Evolutionary conservation across 2,797 vertebrate genomes (phyloP), one percentile per base, ranked within the genome.

Genomic region (Lagodon rhomboides): DNA sequence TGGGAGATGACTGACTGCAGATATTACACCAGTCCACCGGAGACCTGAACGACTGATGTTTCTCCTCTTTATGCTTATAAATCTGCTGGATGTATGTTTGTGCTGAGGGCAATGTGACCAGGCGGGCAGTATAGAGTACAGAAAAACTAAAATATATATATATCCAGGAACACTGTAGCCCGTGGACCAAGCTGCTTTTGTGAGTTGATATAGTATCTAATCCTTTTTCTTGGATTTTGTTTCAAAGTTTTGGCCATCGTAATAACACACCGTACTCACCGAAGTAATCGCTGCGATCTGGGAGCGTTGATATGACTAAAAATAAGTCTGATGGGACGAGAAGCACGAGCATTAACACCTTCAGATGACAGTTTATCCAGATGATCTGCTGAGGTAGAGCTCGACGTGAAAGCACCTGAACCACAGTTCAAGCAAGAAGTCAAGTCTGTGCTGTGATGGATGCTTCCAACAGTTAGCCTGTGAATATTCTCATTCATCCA

Each of bases 1-100:
- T 81, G 62, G 51, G 61, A 61, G 66, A 80, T 44, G 85, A 82
- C 59, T 67, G 73, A 84, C 55, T 56, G 68, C 62, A 18, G 60
- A 75, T 85, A 80, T 82, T 85, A 77, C 67, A 82, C 58, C 50
- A 20, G 68, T 56, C 69, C 78, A 38, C 65, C 55, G 23, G 80
- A 50, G 73, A 77, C 65, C n/a, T 0, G 1, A 18, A 23, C 47
- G 20, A 75, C 68, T 50, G 2, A 58, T 74, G 4, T 63, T 23
- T 5, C 34, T 68, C 51, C 4, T 47, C 0, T 62, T 61, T 34
- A 18, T 64, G 56, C 30, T 51, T 61, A 10, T 34, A 30, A 67
- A 68, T 56, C 50, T 49, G 54, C 50, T 34, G 67, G 47, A 84
- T 61, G 41, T 46, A 64, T 55, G 17, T 68, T 77, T 6, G 51